A percentile compares a stretch with the other conserved stretches of the same genome.
phyloP scores from a whole-genome alignment of 2,797 vertebrate genomes.

The Spheniscus humboldti region DNA sequence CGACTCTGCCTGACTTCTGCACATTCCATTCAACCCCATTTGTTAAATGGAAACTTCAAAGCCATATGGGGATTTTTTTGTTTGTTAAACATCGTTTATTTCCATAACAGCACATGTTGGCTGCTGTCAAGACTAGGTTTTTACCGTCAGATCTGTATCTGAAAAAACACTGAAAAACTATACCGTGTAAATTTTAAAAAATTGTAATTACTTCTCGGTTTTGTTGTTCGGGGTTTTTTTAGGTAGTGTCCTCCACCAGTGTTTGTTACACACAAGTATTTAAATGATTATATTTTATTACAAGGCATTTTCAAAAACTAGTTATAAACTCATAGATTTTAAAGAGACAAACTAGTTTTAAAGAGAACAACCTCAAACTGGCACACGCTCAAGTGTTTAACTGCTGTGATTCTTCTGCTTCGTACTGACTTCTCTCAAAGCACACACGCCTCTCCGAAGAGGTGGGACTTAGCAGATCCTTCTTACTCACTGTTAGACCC shows the following conservation, averaged over 20 bases:
- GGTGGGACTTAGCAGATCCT: neutral
- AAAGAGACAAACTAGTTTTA: neutral
- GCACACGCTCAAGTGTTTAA: rapidly evolving
- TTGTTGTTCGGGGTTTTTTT: neutral
- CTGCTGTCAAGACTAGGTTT: neutral
- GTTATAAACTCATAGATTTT: neutral
- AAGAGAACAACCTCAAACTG: neutral
- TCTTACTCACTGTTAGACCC: neutral
- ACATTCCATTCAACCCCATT: neutral
- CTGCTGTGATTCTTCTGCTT: neutral
- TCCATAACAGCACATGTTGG: neutral
- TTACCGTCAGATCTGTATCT: neutral
- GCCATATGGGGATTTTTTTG: neutral
- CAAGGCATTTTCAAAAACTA: neutral
- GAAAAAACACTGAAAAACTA: neutral
- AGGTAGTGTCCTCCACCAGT: neutral
- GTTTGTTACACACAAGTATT: neutral
- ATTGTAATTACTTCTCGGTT: neutral
- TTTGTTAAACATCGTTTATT: neutral
- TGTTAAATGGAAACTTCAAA: neutral
- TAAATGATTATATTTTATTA: neutral
- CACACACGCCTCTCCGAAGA: neutral
- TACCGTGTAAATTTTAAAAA: neutral
- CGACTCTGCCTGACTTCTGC: neutral
- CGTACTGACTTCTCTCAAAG: neutral